Percentiles rank a stretch among this genome's conserved stretches.
These are phyloP conservation scores for Thymelicus acteon DNA, from an alignment of 2,888 invertebrate genomes.

Conservation along the genomic window DNA sequence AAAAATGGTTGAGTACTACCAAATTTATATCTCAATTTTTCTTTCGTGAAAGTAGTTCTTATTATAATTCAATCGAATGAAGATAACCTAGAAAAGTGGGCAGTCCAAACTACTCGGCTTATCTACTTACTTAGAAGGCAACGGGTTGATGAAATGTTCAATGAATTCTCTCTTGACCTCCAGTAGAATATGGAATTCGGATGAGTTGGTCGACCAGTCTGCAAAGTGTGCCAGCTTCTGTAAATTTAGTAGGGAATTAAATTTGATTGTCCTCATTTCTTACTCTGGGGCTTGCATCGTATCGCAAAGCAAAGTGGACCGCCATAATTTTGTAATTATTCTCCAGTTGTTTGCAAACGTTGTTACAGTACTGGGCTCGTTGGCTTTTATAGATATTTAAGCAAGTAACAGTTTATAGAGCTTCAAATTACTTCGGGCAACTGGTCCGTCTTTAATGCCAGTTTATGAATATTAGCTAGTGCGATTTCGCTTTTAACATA, in stretches of 20 bases:
- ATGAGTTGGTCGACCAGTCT: constrained; percentile 90
- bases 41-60: constrained; percentile 5
- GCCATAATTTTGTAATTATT: constrained; percentile 36
- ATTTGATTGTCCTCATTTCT: constrained; percentile 58
- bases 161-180: constrained; percentile 90
- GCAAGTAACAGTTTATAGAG: neutral
- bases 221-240: constrained; percentile 89
- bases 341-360: constrained; percentile 28
- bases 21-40: neutral
- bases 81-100: constrained; percentile 8
- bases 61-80: constrained; percentile 14
- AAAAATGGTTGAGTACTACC: too few species aligned
- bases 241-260: constrained; percentile 55
- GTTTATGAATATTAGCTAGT: too few species aligned
- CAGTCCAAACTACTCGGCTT: constrained; percentile 4
- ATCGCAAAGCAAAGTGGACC: constrained; percentile 35
- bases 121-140: constrained; percentile 82
- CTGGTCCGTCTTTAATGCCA: neutral
- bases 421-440: neutral
- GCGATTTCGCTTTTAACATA: too few species aligned
- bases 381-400: constrained; percentile 25
- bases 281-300: constrained; percentile 27
- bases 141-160: constrained; percentile 87
- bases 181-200: constrained; percentile 88
- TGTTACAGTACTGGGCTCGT: constrained; percentile 14